Base-by-base conservation (phyloP, 2,797 vertebrate genomes). In the Betta splendens region DNA sequence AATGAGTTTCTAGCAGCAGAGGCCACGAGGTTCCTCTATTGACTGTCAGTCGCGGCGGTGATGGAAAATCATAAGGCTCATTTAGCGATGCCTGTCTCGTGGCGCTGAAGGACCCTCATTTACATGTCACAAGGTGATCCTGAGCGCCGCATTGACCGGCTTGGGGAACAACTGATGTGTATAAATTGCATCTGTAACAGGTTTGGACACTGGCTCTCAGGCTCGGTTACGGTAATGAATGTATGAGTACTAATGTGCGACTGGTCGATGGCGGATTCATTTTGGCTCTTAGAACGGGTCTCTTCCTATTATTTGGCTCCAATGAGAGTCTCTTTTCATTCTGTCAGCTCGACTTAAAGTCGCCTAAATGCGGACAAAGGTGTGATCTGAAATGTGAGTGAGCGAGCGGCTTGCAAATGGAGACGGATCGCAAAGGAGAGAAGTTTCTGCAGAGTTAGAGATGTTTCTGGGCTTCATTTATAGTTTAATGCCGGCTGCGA, bases 51-150 rank as follows among this genome's bases (percentile, higher is more conserved):
- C 29, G 45, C 4, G 25, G 23, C 13, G 44, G 75, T 74, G 60
- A 71, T 65, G 47, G 75, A 52, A 76, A 79, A 85, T 88, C 55
- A 78, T 80, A 33, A 65, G 64, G 72, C 79, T 86, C 58, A 77
- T 70, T 80, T 67, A 39, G 59, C 56, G 11, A 15, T 48, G 64
- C 64, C 39, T 39, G 75, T 84, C 50, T 64, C 51, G 42, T 70
- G 74, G 42, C 64, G 71, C 57, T 11, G 53, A 83, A 74, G 37
- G 78, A 60, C 42, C 69, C 62, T 87, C 58, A 87, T 91, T 89
- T 90, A 51, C 84, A 89, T 79, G 75, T 89, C 84, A 72, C 86
- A 88, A 89, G 86, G 87, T 91, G 87, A 93, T 88, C 73, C 82
- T 67, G 50, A 83, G 35, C 63, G 83, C 70, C 43, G 69, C 65